phyloP scores from a whole-genome alignment of 2,113 vertebrate genomes.

The Megaceryle torquata region DNA sequence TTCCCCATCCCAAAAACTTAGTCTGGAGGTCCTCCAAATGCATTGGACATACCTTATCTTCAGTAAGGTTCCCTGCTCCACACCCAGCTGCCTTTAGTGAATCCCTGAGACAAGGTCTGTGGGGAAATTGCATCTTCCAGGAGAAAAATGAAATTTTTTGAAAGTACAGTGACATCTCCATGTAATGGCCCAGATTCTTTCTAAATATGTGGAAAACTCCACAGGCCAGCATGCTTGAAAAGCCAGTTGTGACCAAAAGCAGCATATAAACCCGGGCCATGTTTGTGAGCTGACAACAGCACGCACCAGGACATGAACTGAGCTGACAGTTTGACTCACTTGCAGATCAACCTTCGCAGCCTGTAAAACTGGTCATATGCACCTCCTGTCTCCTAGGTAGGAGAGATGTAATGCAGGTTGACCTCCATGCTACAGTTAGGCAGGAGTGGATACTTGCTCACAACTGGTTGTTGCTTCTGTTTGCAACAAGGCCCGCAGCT shows the following conservation, averaged over 20 bases:
- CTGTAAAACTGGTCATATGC: background rate
- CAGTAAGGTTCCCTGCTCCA: background rate
- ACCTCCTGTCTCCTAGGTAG: background rate
- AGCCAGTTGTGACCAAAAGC: background rate
- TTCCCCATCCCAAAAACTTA: background rate
- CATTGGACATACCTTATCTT: background rate
- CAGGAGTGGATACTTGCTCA: background rate
- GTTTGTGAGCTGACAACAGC: background rate
- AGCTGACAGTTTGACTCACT: background rate
- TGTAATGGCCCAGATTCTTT: background rate
- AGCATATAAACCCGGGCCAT: background rate
- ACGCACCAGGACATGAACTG: no score
- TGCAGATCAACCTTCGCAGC: background rate
- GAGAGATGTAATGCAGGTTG: background rate
- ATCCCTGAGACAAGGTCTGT: background rate
- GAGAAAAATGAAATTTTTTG: background rate
- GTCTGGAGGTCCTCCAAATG: background rate
- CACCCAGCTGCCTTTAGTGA: background rate
- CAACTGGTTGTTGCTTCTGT: background rate
- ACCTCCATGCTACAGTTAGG: background rate
- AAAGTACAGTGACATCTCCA: background rate
- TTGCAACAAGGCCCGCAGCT: background rate
- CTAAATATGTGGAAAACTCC: background rate
- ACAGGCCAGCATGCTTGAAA: background rate
- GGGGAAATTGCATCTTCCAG: background rate